phyloP scores from a whole-genome alignment of 2,113 vertebrate species.

The Oreamnos americanus region DNA sequence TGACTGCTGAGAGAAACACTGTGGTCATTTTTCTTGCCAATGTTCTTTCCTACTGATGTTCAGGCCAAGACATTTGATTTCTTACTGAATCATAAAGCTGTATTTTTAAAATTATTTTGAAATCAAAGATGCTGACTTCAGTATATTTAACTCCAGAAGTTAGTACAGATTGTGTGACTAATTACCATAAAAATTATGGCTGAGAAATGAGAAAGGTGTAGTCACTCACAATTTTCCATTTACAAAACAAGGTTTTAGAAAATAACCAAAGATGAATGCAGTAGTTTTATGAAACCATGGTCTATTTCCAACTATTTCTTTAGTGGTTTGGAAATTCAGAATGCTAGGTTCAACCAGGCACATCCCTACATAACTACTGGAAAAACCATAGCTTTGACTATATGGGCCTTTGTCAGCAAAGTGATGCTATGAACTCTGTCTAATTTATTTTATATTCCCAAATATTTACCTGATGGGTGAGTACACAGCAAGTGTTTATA shows the following conservation, averaged over 20 bases:
- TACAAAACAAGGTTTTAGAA: not conserved
- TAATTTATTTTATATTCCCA: not conserved
- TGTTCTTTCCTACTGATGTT: constrained; percentile 22
- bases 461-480: not conserved
- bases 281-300: not conserved
- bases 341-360: not conserved
- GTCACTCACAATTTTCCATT: not conserved
- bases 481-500: not conserved
- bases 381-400: not conserved
- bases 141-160: constrained; percentile 25
- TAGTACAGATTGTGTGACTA: not conserved
- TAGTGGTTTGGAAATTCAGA: constrained; percentile 7
- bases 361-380: not conserved
- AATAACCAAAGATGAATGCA: not conserved
- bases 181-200: constrained; percentile 45
- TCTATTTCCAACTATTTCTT: constrained; percentile 12
- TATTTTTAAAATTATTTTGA: constrained; percentile 48
- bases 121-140: constrained; percentile 43
- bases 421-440: not conserved
- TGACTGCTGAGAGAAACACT: constrained; percentile 36
- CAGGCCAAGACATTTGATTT: constrained; percentile 36
- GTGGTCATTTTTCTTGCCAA: constrained; percentile 48
- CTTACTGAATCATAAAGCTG: constrained; percentile 26
- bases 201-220: constrained; percentile 14
- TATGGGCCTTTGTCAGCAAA: not conserved